Evolutionary conservation across 2,797 vertebrate species (phyloP), one percentile per base, ranked within the genome.

Genomic region (Oryzias dopingdopingensis): DNA sequence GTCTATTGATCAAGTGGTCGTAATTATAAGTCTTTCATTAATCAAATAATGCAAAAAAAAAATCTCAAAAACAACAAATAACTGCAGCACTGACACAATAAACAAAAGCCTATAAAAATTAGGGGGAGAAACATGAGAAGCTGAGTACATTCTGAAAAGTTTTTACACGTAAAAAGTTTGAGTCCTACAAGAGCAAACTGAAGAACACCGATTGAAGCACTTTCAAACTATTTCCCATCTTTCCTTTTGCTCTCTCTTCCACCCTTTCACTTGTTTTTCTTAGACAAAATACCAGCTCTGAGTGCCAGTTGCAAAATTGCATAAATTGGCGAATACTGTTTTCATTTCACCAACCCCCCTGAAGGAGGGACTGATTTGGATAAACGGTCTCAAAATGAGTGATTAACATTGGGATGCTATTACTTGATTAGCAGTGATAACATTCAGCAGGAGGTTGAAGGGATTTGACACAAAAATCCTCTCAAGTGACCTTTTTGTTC

Each of bases 321-420:
- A n/a, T 50, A 40, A 83, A 81, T 82, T 72, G 77, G 58, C 49
- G 7, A 64, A 22, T 52, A 64, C 59, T 59, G 68, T 71, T 82
- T 78, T 70, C 67, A 72, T 62, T 72, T 73, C 73, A 26, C 49
- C 54, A 63, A 61, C 61, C 80, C 6, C 71, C 66, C 49, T 50
- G 65, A 79, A 69, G 43, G 72, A 59, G 53, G 58, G 68, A 81
- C 67, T 83, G 78, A 79, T 79, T 82, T 81, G 74, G 78, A 79
- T 73, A 57, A 80, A 72, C 73, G 66, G 55, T 69, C 73, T 57
- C 53, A 79, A 67, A 68, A 40, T 67, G 42, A 58, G 56, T 81
- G 84, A 84, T 86, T 75, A 66, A 37, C 10, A 37, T 12, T 37
- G 32, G 32, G 12, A 37, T 37, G 32, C 59, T 52, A 59, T 56